phyloP scores from a whole-genome alignment of 2,797 vertebrate genomes.

The Gobio occitaniae region DNA sequence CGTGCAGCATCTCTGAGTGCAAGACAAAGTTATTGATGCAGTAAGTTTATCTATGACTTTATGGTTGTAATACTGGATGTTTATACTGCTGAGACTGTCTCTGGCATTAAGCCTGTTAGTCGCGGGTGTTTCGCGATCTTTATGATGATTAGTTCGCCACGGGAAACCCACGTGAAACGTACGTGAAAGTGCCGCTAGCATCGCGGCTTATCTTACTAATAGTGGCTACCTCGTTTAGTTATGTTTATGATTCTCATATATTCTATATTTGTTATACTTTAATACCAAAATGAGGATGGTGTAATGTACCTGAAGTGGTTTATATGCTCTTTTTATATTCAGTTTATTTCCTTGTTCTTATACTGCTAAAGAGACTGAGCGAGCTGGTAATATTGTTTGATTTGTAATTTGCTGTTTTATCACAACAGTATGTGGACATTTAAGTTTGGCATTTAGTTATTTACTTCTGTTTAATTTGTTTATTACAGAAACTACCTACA shows the following conservation, averaged over 20 bases:
- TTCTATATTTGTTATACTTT: not conserved
- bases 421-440: too few relatives aligned
- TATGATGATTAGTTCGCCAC: not conserved
- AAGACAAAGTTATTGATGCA: not conserved
- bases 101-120: not conserved
- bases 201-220: not conserved
- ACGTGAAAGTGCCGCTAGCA: not conserved
- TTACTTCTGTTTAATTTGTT: too few relatives aligned
- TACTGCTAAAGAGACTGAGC: too few relatives aligned
- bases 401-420: too few relatives aligned
- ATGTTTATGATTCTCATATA: not conserved
- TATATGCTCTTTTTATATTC: not conserved
- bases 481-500: too few relatives aligned
- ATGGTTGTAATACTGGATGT: not conserved
- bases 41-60: not conserved
- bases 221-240: not conserved
- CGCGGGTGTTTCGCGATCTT: not conserved
- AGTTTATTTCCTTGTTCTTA: too few relatives aligned
- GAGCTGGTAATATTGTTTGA: too few relatives aligned
- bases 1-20: not conserved
- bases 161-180: not conserved
- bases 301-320: not conserved
- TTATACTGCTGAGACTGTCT: not conserved
- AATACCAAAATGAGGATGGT: not conserved
- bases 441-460: too few relatives aligned